Percentiles rank a stretch among this genome's conserved stretches.
Conservation (phyloP, 2,888 invertebrate species). For the Allacma fusca region DNA sequence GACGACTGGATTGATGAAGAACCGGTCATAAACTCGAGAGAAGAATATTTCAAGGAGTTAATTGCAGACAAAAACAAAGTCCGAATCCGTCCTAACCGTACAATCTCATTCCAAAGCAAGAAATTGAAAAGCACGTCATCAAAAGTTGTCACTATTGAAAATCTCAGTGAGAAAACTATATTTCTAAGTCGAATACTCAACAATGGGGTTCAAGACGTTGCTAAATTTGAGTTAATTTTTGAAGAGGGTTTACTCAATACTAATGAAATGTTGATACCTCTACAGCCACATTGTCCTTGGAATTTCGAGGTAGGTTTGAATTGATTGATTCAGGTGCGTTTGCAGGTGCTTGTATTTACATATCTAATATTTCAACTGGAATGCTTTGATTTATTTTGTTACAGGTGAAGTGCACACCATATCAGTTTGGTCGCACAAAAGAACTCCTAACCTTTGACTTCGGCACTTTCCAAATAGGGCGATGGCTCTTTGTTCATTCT, state of each 20-base stretch:
- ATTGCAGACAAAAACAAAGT: slow-evolving; percentile 50
- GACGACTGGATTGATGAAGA: slow-evolving; percentile 25
- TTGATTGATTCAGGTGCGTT: too few species aligned
- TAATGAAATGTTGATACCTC: not conserved
- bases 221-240: slow-evolving; percentile 47
- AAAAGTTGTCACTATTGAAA: slow-evolving; percentile 45
- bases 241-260: not conserved
- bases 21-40: not conserved
- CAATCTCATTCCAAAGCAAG: slow-evolving; percentile 37
- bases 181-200: slow-evolving; percentile 18
- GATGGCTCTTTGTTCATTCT: slow-evolving; percentile 70
- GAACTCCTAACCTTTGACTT: slow-evolving; percentile 73
- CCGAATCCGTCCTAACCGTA: slow-evolving; percentile 43
- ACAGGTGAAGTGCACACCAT: slow-evolving; percentile 68
- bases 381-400: not conserved
- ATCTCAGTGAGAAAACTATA: slow-evolving; percentile 30
- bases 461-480: slow-evolving; percentile 70
- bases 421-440: slow-evolving; percentile 70
- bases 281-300: not conserved
- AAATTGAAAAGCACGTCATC: slow-evolving; percentile 41
- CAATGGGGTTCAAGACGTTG: slow-evolving; percentile 43
- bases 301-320: not conserved
- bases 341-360: too few species aligned
- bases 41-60: slow-evolving; percentile 36
- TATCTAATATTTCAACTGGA: too few species aligned